Percentiles rank a stretch among this genome's conserved stretches.
Conservation (phyloP, 2,888 invertebrate genomes). For the Apamea anceps region DNA sequence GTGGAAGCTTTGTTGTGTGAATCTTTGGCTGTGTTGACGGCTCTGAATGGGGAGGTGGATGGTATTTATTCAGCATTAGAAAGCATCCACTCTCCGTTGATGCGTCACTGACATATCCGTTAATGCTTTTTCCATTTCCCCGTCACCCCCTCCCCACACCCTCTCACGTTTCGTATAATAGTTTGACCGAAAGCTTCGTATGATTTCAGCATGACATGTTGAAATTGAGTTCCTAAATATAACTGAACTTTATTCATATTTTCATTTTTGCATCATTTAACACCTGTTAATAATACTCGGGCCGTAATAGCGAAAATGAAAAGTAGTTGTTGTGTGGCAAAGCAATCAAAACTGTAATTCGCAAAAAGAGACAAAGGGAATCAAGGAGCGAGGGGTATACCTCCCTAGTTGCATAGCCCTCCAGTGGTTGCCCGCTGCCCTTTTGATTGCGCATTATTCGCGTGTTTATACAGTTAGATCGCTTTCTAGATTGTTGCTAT, state of each 20-base stretch:
- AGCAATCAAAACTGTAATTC: slow-evolving; percentile 86
- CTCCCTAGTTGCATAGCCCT: slow-evolving; percentile 79
- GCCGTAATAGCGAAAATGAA: slow-evolving; percentile 51
- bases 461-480: slow-evolving; percentile 90
- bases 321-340: slow-evolving; percentile 71
- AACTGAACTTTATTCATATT: slow-evolving; percentile 40
- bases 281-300: slow-evolving; percentile 41
- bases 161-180: slow-evolving; percentile 72
- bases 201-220: slow-evolving; percentile 71
- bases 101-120: slow-evolving; percentile 89
- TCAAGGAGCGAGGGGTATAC: slow-evolving; percentile 60
- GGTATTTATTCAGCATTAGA: slow-evolving; percentile 89
- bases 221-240: slow-evolving; percentile 44
- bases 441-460: slow-evolving; percentile 90
- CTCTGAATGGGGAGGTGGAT: slow-evolving; percentile 80
- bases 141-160: slow-evolving; percentile 76
- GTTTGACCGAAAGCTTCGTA: slow-evolving; percentile 83
- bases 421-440: slow-evolving; percentile 85
- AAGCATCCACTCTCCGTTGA: slow-evolving; percentile 88
- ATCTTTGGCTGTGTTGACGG: slow-evolving; percentile 73
- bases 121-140: slow-evolving; percentile 90
- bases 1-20: slow-evolving; percentile 66
- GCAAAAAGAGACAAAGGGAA: slow-evolving; percentile 71
- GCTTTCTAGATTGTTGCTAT: slow-evolving; percentile 89
- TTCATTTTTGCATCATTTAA: slow-evolving; percentile 39